Evolutionary conservation across 2,888 invertebrate genomes (phyloP), one percentile per base, ranked within the genome.

Genomic region (Opisthograptis luteolata): DNA sequence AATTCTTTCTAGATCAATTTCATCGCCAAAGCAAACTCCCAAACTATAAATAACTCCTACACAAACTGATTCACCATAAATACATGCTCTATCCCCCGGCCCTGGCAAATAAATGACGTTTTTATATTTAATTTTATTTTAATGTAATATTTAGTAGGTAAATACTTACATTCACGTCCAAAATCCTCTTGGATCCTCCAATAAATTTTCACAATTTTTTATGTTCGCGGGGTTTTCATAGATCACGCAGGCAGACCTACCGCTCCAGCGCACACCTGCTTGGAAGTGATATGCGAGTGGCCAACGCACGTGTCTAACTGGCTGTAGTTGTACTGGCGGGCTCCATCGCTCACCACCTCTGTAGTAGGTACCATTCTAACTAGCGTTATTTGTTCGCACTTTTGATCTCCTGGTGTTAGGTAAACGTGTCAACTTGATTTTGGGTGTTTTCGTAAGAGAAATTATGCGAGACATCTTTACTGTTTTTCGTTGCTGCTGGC

Each of bases 311-410:
- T 44, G 40, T 28, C 34, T 40, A 10, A 46, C 44, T 57, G 50
- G 45, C 39, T 41, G 34, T 35, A 12, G 46, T n/a, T n/a, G 35
- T 24, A 43, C 48, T 30, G 28, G 31, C 19, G 15, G 19, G 27
- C 22, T 2, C 36, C n/a, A 28, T 13, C 19, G 25, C 10, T 31
- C 36, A 41, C 39, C 45, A 43, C 35, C 24, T 43, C 25, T 4
- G 10, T 43, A 34, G 24, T 44, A 41, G 31, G 36, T 39, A 55
- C 47, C 32, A 47, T 36, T 28, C 37, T 46, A 47, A 49, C 44
- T 40, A 47, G 46, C 45, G 24, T 45, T 58, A 36, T 58, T 53
- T 55, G 47, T 53, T 58, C 53, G 42, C 58, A 55, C 55, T 55
- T 47, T 51, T 51, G 40, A 44, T 50, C 35, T 49, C 39, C 43